A percentile compares a stretch with the other conserved stretches of the same genome.
Evolutionary conservation across 2,888 invertebrate genomes (phyloP).

Genomic region (Callosobruchus maculatus): DNA sequence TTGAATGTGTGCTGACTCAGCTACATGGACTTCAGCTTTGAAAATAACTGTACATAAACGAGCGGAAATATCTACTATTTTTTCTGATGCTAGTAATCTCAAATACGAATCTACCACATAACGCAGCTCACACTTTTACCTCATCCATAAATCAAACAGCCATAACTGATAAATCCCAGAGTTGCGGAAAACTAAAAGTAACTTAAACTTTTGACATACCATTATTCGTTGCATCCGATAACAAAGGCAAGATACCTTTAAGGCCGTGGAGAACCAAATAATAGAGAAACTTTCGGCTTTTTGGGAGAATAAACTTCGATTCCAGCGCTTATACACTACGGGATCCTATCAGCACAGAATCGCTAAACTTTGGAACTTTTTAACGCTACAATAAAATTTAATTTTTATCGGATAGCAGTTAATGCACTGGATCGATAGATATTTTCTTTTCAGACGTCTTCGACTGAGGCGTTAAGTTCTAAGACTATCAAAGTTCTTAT

Average conservation of each 20-base stretch:
- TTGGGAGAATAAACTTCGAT: slow-evolving; percentile 24
- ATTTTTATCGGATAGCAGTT: slow-evolving; percentile 12
- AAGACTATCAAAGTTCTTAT: not conserved
- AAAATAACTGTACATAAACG: not conserved
- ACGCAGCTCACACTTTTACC: slow-evolving; percentile 3
- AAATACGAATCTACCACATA: not conserved
- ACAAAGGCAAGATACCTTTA: slow-evolving; percentile 28
- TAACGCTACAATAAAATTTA: slow-evolving; percentile 21
- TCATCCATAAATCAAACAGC: slow-evolving; percentile 20
- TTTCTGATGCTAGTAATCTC: not conserved
- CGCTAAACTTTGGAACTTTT: slow-evolving; percentile 22
- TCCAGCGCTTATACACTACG: slow-evolving; percentile 19
- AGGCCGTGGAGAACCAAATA: slow-evolving; percentile 26
- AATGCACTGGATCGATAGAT: slow-evolving; percentile 4
- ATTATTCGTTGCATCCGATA: slow-evolving; percentile 28
- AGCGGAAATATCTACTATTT: no score
- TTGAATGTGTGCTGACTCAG: no score
- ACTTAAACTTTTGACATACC: slow-evolving; percentile 29
- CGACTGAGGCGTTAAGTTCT: not conserved
- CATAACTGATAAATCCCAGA: slow-evolving; percentile 26
- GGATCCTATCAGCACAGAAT: slow-evolving; percentile 22
- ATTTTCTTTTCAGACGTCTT: not conserved
- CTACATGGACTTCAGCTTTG: no score
- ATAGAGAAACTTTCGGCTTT: slow-evolving; percentile 26
- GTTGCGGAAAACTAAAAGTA: slow-evolving; percentile 26